Percentiles rank a stretch among this genome's conserved stretches.
Evolutionary conservation across 2,888 invertebrate genomes (phyloP).

Genomic region (Parnassius glacialis): DNA sequence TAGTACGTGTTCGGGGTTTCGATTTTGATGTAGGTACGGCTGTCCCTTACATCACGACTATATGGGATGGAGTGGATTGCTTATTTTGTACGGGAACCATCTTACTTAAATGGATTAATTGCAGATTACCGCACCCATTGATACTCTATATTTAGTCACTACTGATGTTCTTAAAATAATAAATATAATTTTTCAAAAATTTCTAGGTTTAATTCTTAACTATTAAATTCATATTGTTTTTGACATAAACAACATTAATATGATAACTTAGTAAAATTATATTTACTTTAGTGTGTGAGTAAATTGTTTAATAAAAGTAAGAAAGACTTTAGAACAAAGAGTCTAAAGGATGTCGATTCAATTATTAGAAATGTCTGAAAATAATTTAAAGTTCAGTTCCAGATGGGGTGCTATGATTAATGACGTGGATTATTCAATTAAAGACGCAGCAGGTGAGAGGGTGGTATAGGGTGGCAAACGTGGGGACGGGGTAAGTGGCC

Average conservation of each 20-base stretch:
- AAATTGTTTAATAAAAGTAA: constrained; percentile 13
- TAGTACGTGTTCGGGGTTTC: constrained; percentile 64
- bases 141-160: too few relatives aligned
- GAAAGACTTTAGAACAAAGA: constrained; percentile 25
- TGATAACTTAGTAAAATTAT: too few relatives aligned
- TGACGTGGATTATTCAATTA: constrained; percentile 81
- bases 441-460: constrained; percentile 72
- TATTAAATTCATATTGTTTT: too few relatives aligned
- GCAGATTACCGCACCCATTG: not conserved
- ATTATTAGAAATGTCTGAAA: constrained; percentile 52
- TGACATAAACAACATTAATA: too few relatives aligned
- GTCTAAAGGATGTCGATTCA: constrained; percentile 23
- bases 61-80: constrained; percentile 57
- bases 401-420: constrained; percentile 76
- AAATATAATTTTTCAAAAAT: too few relatives aligned
- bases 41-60: constrained; percentile 50
- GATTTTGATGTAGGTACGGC: constrained; percentile 72
- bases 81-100: constrained; percentile 47
- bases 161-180: too few relatives aligned
- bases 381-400: constrained; percentile 73
- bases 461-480: constrained; percentile 32
- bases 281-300: too few relatives aligned
- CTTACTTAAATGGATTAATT: not conserved
- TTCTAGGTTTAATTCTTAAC: too few relatives aligned
- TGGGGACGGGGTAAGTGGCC: constrained; percentile 22